Evolutionary conservation across 2,797 vertebrate genomes (phyloP), one percentile per base, ranked within the genome.

Genomic region (Amblyraja radiata): DNA sequence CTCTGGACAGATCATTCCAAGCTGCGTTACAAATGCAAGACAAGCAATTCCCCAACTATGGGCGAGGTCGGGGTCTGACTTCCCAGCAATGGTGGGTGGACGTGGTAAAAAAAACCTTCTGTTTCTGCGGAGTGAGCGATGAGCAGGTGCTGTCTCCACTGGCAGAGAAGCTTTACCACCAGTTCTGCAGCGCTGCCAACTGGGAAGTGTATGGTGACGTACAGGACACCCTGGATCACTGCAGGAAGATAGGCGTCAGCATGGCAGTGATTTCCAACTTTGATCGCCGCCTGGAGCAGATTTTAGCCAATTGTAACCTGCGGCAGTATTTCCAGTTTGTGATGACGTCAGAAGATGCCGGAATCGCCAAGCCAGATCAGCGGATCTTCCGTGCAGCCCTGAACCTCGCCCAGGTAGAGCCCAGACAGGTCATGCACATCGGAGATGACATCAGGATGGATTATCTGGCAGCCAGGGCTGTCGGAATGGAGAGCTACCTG

Each of bases 251-350:
- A 0, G 98, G 98, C 28, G 95, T 99, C 93, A 96, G 94, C 93
- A 96, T 98, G 94, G 98, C 96, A 0, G 96, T 98, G 0, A 94
- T 99, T 16, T 99, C 98, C 94, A 99, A 99, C 96, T 99, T 99
- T 1, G 99, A 99, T 94, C 95, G 0, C 1, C 96, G 98, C 1
- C 95, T 99, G 21, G 97, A 98, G 93, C 94, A 88, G 13, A 95
- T 99, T 93, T 95, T 99, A 73, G 93, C 0, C 0, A 95, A 74
- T 18, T 97, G 97, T 93, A 94, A 94, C 77, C 97, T 99, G 76
- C 95, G 96, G 83, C 95, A 96, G 46, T 95, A 98, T 94, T 99
- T 99, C 1, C 96, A 96, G 28, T 99, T 99, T 93, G 93, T 99
- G 92, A 93, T 99, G 94, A 98, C 97, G 6, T 99, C 99, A 0